Conservation (phyloP, 2,888 invertebrate genomes). For the Amitus sp. region DNA sequence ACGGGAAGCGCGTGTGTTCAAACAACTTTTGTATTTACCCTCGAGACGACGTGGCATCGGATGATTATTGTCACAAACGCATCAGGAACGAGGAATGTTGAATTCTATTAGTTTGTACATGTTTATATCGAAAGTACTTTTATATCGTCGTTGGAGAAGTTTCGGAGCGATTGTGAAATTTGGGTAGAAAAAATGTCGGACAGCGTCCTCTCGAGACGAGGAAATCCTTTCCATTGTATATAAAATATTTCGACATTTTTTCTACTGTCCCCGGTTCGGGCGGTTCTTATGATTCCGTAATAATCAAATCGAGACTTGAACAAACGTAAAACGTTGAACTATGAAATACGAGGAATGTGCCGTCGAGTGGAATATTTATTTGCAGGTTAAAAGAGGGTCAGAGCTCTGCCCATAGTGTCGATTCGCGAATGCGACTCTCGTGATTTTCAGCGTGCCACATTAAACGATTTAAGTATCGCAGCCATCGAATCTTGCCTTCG, state of each 20-base stretch:
- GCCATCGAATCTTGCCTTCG: slow-evolving; percentile 37
- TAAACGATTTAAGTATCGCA: slow-evolving; percentile 28
- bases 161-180: no score
- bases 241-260: neutral
- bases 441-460: slow-evolving; percentile 40
- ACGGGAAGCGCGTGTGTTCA: neutral
- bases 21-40: slow-evolving; percentile 6
- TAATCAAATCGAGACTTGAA: neutral
- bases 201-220: no score
- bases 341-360: slow-evolving; percentile 19
- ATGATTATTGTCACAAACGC: slow-evolving; percentile 20
- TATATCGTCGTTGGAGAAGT: neutral
- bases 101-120: slow-evolving; percentile 35
- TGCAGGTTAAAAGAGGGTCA: slow-evolving; percentile 8
- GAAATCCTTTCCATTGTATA: no score
- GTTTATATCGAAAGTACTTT: slow-evolving; percentile 17
- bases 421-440: slow-evolving; percentile 27
- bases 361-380: slow-evolving; percentile 30
- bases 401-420: slow-evolving; percentile 9
- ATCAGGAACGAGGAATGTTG: slow-evolving; percentile 13
- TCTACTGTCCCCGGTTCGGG: neutral
- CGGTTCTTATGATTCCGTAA: neutral
- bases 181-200: neutral
- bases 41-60: slow-evolving; percentile 30
- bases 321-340: neutral